Percentiles rank a stretch among this genome's conserved stretches.
Conservation (phyloP, 1,140 invertebrate genomes). For the Drosophila arawakana region DNA sequence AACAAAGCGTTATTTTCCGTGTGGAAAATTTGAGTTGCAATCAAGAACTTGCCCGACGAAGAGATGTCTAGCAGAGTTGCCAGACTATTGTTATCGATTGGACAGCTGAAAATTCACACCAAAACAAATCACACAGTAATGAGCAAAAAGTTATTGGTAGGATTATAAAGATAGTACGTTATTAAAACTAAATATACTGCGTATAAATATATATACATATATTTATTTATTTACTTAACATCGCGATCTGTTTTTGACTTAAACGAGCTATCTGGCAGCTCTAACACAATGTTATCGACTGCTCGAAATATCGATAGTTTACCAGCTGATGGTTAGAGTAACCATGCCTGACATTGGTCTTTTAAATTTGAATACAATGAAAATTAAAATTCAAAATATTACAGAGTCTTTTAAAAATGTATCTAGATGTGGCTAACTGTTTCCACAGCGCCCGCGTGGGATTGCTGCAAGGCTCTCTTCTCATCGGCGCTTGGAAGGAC, state of each 20-base stretch:
- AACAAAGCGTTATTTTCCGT: slow-evolving; percentile 43
- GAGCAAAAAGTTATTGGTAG: neutral
- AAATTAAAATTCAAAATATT: neutral
- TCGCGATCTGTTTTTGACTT: neutral
- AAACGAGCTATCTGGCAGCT: neutral
- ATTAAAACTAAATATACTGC: too few species aligned
- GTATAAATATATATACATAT: neutral
- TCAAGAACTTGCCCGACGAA: slow-evolving; percentile 49
- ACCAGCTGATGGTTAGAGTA: neutral
- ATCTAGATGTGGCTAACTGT: slow-evolving; percentile 39
- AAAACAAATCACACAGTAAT: neutral
- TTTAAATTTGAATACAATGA: slow-evolving; percentile 1
- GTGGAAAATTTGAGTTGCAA: slow-evolving; percentile 54
- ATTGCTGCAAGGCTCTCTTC: neutral
- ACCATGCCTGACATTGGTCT: slow-evolving; percentile 5
- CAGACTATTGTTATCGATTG: slow-evolving; percentile 11
- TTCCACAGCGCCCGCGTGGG: slow-evolving; percentile 32
- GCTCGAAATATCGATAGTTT: neutral
- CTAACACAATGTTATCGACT: neutral
- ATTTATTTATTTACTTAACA: neutral
- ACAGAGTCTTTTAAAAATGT: neutral
- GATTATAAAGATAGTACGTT: too few species aligned
- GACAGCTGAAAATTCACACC: neutral
- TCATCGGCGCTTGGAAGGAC: slow-evolving; percentile 12
- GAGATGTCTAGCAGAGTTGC: slow-evolving; percentile 28